Base-by-base conservation (phyloP, 2,888 invertebrate species). In the Phaedon cochleariae region DNA sequence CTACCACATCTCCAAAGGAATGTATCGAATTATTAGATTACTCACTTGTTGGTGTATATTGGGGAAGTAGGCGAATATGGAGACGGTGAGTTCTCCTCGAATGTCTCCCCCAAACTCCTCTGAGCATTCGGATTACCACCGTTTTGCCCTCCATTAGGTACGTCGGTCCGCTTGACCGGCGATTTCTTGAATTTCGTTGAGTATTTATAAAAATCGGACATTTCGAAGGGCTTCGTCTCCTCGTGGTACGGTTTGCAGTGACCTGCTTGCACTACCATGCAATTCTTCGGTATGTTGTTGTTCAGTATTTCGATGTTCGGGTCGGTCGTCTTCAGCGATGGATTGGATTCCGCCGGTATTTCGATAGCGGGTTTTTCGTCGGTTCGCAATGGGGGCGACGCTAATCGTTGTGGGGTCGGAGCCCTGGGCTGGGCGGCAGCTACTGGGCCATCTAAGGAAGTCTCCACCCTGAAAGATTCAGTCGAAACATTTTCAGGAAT, bases 151-250 rank as follows among this genome's bases (percentile, higher is more conserved):
- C 6, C 22, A 29, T 57, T 59, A 46, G 20, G 20, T 6, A 61
- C 62, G 45, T n/a, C 59, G 49, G 64, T 67, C 41, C 20, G 41
- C 29, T 64, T 75, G 51, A 53, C 69, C 12, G 82, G 81, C 6
- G 82, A 80, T 63, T 81, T 95, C 91, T 68, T 96, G 89, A 93
- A 95, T 81, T 96, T 96, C 4, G 96, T 96, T 58, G 97, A 97
- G 83, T 98, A 98, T 84, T 97, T 98, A 83, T 97, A 98, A 83
- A 96, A 97, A 84, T 98, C 98, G 0, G 96, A 92, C 94, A 97
- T 96, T 86, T 97, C 97, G 85, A 97, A 98, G 2, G 97, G 97
- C 81, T 98, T 98, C 0, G 95, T 94, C 62, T 95, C 94, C 85
- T 98, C 97, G 77, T 94, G 89, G 80, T 95, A 95, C 0, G 95